Percentiles rank a stretch among this genome's conserved stretches.
Evolutionary conservation across 2,888 invertebrate species (phyloP).

Genomic region (Xylocampa areola): DNA sequence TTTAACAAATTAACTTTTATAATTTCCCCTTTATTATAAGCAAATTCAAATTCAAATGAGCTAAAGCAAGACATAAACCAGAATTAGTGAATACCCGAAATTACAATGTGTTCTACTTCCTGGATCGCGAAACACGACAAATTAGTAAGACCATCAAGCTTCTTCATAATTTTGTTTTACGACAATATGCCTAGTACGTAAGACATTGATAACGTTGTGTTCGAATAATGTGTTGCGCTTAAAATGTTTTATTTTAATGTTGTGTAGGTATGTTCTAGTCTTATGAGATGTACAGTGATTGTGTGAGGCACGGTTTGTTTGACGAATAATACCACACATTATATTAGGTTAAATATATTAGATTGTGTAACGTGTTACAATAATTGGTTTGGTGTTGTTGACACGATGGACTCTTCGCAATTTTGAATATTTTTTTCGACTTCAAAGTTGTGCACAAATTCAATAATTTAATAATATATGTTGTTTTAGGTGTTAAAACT

Average conservation of each 20-base stretch:
- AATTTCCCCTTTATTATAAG: too few species aligned
- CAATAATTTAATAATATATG: not conserved
- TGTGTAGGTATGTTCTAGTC: constrained; percentile 73
- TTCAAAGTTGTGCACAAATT: not conserved
- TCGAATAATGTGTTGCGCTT: constrained; percentile 50
- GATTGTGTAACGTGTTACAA: constrained; percentile 38
- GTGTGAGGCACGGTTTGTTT: constrained; percentile 53
- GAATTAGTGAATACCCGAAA: too few species aligned
- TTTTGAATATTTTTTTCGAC: not conserved
- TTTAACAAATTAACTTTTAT: too few species aligned
- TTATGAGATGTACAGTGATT: constrained; percentile 61
- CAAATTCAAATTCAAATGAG: too few species aligned
- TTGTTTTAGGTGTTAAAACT: too few species aligned
- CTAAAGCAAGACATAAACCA: too few species aligned
- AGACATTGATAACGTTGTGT: constrained; percentile 6
- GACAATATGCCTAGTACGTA: not conserved
- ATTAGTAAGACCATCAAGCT: not conserved
- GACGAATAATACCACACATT: constrained; percentile 51
- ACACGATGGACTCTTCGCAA: not conserved
- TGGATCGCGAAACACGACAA: too few species aligned
- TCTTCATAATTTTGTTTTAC: not conserved
- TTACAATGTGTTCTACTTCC: too few species aligned
- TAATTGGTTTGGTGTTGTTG: constrained; percentile 27
- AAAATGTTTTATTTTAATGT: constrained; percentile 42
- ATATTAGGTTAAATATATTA: constrained; percentile 41